Percentiles rank a stretch among this genome's conserved stretches.
Conservation (phyloP, 2,797 vertebrate species). For the Paguma larvata region DNA sequence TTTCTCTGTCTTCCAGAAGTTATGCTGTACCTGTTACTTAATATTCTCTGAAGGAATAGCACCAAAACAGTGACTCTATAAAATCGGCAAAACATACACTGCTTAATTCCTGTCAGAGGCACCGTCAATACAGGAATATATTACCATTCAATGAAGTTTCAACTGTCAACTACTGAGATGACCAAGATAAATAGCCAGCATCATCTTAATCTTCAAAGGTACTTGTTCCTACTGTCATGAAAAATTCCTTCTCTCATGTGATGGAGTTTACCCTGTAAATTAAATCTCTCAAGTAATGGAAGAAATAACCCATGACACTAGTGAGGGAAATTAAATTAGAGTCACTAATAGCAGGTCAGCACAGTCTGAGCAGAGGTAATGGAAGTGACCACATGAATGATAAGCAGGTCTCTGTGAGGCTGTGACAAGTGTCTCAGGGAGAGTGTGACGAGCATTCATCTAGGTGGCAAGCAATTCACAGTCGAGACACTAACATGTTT, state of each 20-base stretch:
- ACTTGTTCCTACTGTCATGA: slow-evolving; percentile 86
- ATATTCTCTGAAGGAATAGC: slow-evolving; percentile 51
- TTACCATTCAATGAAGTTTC: slow-evolving; percentile 83
- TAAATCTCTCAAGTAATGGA: slow-evolving; percentile 90
- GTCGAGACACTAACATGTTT: slow-evolving; percentile 86
- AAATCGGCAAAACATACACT: slow-evolving; percentile 77
- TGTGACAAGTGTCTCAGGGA: slow-evolving; percentile 84
- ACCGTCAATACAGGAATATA: slow-evolving; percentile 70
- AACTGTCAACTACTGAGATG: slow-evolving; percentile 78
- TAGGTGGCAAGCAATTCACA: slow-evolving; percentile 85
- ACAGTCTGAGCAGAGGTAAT: slow-evolving; percentile 87
- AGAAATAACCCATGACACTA: slow-evolving; percentile 91
- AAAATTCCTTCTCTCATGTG: slow-evolving; percentile 86
- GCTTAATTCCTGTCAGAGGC: slow-evolving; percentile 77
- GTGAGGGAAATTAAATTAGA: slow-evolving; percentile 92
- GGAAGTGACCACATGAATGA: slow-evolving; percentile 90
- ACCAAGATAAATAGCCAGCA: slow-evolving; percentile 86
- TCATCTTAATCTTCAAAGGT: slow-evolving; percentile 87
- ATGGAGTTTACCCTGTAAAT: slow-evolving; percentile 89
- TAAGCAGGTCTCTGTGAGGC: slow-evolving; percentile 84
- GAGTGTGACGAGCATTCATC: slow-evolving; percentile 86
- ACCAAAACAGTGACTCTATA: slow-evolving; percentile 44
- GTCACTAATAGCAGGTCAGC: slow-evolving; percentile 90
- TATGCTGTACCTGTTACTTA: background rate
- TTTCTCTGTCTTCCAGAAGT: background rate